A percentile compares a stretch with the other conserved stretches of the same genome.
Evolutionary conservation across 2,797 vertebrate genomes (phyloP).

Genomic region (Rhodeus uyekii): DNA sequence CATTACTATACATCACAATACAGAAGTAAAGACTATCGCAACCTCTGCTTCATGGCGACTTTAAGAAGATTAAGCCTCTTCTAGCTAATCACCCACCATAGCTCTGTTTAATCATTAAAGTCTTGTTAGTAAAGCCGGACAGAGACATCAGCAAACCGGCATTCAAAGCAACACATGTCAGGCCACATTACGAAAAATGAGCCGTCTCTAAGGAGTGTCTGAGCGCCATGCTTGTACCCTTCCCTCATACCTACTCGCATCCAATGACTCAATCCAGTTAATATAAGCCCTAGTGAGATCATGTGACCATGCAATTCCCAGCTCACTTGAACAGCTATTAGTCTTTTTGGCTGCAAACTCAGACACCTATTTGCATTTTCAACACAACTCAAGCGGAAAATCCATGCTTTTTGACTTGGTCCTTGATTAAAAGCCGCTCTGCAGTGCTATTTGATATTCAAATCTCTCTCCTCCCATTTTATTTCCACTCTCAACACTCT

Average conservation of each 20-base stretch:
- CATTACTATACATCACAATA: no score
- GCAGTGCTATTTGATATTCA: slow-evolving; percentile 34
- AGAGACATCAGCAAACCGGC: neutral
- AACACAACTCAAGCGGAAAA: slow-evolving; percentile 6
- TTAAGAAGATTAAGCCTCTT: neutral
- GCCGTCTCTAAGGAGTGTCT: slow-evolving; percentile 28
- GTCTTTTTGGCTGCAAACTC: neutral
- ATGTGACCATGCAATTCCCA: neutral
- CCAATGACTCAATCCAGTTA: slow-evolving; percentile 3
- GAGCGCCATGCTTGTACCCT: slow-evolving; percentile 21
- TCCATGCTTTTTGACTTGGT: neutral
- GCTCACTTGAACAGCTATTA: slow-evolving; percentile 4
- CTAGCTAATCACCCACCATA: neutral
- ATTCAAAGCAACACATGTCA: neutral
- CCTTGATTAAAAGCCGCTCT: neutral
- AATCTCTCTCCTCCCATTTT: slow-evolving; percentile 18
- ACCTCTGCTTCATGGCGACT: no score
- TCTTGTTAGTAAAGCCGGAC: neutral
- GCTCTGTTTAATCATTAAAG: neutral
- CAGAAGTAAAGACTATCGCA: no score
- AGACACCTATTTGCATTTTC: slow-evolving; percentile 3
- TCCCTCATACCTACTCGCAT: slow-evolving; percentile 28
- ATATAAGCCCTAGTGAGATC: neutral
- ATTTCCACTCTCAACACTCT: slow-evolving; percentile 39
- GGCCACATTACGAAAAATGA: slow-evolving; percentile 28